Percentiles rank a stretch among this genome's conserved stretches.
phyloP scores from a whole-genome alignment of 2,113 vertebrate genomes.

The Poeciliopsis prolifica region DNA sequence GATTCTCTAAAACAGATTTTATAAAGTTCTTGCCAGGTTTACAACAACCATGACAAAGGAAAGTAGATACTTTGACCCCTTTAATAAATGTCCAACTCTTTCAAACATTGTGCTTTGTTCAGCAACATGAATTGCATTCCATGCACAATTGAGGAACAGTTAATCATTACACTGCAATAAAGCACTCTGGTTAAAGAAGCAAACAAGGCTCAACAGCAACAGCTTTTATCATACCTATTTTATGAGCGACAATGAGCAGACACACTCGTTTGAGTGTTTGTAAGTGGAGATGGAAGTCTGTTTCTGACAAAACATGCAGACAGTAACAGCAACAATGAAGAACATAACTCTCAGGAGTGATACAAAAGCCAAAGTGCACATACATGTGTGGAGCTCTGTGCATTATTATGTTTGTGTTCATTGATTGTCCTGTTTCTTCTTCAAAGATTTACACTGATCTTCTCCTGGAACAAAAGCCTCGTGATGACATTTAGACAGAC shows the following conservation, averaged over 20 bases:
- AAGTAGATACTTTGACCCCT: neutral
- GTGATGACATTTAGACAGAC: conserved; percentile 56
- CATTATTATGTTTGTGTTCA: conserved; percentile 31
- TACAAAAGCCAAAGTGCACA: conserved; percentile 2
- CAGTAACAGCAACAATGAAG: conserved; percentile 32
- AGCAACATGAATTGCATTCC: neutral
- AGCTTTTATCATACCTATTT: conserved; percentile 28
- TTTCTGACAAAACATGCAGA: conserved; percentile 23
- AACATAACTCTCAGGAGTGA: conserved; percentile 39
- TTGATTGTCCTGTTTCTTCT: conserved; percentile 33
- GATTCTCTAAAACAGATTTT: too few species aligned
- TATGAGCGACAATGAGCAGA: conserved; percentile 1
- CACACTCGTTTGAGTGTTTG: neutral
- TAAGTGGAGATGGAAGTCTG: neutral
- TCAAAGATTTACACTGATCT: conserved; percentile 55
- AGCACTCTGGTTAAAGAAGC: conserved; percentile 13
- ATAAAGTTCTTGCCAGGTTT: too few species aligned
- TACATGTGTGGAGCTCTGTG: conserved; percentile 10
- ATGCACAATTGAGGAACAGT: conserved; percentile 9
- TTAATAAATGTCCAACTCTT: neutral
- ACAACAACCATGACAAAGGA: too few species aligned
- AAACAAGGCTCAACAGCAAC: conserved; percentile 14
- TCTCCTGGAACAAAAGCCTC: conserved; percentile 47
- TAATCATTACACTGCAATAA: conserved; percentile 24
- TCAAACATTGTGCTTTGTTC: conserved; percentile 22